phyloP scores from a whole-genome alignment of 1,140 invertebrate genomes.

The Coptotermes formosanus region DNA sequence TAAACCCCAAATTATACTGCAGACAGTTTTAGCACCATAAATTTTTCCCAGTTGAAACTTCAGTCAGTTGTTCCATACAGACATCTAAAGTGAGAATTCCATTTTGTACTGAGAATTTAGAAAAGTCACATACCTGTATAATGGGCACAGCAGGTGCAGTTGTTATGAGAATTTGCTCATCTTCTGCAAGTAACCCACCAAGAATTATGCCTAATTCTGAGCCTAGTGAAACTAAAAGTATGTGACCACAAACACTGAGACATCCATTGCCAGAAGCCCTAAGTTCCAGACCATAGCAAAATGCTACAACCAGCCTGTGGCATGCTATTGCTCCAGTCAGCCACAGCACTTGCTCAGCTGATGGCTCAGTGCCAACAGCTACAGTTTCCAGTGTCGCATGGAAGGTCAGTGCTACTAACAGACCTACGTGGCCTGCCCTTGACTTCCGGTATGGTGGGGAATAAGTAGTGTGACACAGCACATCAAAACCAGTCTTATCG shows the following conservation, averaged over 20 bases:
- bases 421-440: conserved; percentile 57
- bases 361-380: conserved; percentile 74
- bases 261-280: conserved; percentile 47
- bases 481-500: conserved; percentile 45
- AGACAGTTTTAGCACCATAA: no score
- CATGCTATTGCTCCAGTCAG: conserved; percentile 68
- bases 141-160: conserved; percentile 29
- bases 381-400: conserved; percentile 80
- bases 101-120: no score
- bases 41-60: no score
- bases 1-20: no score
- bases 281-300: conserved; percentile 72
- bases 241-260: conserved; percentile 56
- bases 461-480: conserved; percentile 62
- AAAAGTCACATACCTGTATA: background rate
- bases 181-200: conserved; percentile 35
- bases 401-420: conserved; percentile 69
- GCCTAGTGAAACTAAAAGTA: conserved; percentile 63
- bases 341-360: conserved; percentile 62
- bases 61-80: no score
- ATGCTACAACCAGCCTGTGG: conserved; percentile 77
- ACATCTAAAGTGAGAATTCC: no score
- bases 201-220: conserved; percentile 64
- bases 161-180: conserved; percentile 47
- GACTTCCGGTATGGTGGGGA: conserved; percentile 57